Evolutionary conservation across 2,797 vertebrate genomes (phyloP), one percentile per base, ranked within the genome.

Genomic region (Carapus acus): DNA sequence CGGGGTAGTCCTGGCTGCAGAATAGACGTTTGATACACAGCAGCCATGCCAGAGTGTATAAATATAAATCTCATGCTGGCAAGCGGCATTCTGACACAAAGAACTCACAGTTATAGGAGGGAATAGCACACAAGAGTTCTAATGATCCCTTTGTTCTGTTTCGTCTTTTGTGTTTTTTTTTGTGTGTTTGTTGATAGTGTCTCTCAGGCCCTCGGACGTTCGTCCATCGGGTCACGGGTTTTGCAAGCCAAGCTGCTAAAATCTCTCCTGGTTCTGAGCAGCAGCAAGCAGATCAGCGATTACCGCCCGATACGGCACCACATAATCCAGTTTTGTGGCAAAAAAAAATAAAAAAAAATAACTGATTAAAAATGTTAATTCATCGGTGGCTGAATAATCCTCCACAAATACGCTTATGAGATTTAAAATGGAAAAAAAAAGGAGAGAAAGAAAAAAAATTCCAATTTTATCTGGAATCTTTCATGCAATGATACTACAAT

Each of bases 391-490:
- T 49, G 44, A 75, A 83, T 88, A 88, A 88, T 88, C 86, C 86
- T 74, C 84, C 66, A 83, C n/a, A 87, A 90, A 89, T 89, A 90
- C 78, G 87, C 85, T 89, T 89, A 90, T 81, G 79, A 81, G 82
- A 82, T 86, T n/a, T n/a, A n/a, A n/a, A n/a, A n/a, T n/a, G n/a
- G n/a, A n/a, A n/a, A n/a, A n/a, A n/a, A n/a, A n/a, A n/a, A n/a
- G n/a, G n/a, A n/a, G n/a, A n/a, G n/a, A n/a, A n/a, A n/a, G n/a
- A n/a, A 85, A 88, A 89, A 74, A 33, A 27, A 9, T 86, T 81
- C 76, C 87, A 78, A 86, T 87, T 84, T 87, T 87, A 90, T 90
- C 87, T 82, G 80, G 74, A 83, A 88, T 90, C 87, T 90, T 86
- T 83, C 80, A 84, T 81, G 83, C 74, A 79, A 81, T 84, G 77